phyloP scores from a whole-genome alignment of 2,888 invertebrate genomes.

The Drosophila kokeensis region DNA sequence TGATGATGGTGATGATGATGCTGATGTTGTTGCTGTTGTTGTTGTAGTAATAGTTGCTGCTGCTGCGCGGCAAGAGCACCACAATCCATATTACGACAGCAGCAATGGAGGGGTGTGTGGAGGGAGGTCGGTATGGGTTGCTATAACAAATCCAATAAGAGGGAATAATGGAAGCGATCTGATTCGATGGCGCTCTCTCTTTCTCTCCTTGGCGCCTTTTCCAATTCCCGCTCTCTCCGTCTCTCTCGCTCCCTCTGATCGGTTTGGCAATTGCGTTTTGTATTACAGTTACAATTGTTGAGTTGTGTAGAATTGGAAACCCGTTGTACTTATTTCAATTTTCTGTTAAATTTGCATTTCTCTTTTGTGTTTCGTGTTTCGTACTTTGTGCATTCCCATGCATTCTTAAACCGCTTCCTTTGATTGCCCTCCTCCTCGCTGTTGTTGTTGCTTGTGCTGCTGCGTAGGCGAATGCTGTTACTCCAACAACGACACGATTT shows the following conservation, averaged over 20 bases:
- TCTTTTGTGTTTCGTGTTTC: conserved; percentile 41
- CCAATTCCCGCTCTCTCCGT: conserved; percentile 11
- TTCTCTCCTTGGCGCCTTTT: conserved; percentile 17
- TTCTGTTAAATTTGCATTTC: conserved; percentile 59
- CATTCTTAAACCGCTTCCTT: conserved; percentile 67
- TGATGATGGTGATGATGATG: conserved; percentile 56
- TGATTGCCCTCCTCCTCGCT: conserved; percentile 24
- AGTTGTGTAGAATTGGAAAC: conserved; percentile 42
- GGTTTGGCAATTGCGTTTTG: conserved; percentile 56
- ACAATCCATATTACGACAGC: conserved; percentile 75
- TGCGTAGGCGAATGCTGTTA: conserved; percentile 75
- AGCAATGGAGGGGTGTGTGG: conserved; percentile 17
- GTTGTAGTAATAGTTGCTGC: conserved; percentile 63
- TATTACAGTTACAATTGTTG: conserved; percentile 37
- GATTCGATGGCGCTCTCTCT: conserved; percentile 22
- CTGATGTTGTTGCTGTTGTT: conserved; percentile 39
- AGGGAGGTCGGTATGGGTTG: conserved; percentile 6
- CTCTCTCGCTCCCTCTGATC: conserved; percentile 24
- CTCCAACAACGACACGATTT: conserved; percentile 43
- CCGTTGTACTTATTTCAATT: conserved; percentile 58
- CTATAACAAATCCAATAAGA: conserved; percentile 54
- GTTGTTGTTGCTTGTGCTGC: conserved; percentile 39
- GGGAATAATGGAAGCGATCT: conserved; percentile 59
- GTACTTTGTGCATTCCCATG: conserved; percentile 60
- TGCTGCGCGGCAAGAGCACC: conserved; percentile 78